Evolutionary conservation across 2,797 vertebrate genomes (phyloP).

Genomic region (Sebastes matsubarae): DNA sequence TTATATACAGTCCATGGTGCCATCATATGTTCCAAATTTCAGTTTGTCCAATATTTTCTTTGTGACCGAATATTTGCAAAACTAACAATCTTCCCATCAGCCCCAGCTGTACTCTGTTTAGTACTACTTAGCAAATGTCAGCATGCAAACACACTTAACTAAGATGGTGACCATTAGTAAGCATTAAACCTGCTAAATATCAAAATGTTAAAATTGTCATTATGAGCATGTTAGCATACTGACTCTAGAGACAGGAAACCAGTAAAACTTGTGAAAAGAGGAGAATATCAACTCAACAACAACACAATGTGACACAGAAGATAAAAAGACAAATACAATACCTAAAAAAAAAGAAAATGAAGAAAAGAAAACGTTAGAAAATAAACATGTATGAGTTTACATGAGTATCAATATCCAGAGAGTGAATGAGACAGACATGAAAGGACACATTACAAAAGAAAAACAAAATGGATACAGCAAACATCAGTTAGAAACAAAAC

Average conservation of each 20-base stretch:
- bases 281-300: background rate
- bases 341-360: background rate
- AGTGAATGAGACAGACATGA: background rate
- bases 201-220: background rate
- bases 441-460: background rate
- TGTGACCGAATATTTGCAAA: background rate
- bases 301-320: background rate
- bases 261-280: background rate
- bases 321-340: no score
- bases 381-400: background rate
- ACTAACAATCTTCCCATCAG: background rate
- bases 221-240: background rate
- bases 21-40: background rate
- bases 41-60: background rate
- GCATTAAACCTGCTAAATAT: accelerated
- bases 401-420: background rate
- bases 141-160: background rate
- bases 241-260: background rate
- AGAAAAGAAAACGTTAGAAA: background rate
- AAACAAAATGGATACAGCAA: background rate
- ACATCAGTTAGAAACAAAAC: background rate
- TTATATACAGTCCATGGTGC: no score
- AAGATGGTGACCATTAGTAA: background rate
- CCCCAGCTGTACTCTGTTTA: background rate
- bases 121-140: background rate